Conservation (phyloP, 1,140 invertebrate species). For the Hycleus cichorii region DNA sequence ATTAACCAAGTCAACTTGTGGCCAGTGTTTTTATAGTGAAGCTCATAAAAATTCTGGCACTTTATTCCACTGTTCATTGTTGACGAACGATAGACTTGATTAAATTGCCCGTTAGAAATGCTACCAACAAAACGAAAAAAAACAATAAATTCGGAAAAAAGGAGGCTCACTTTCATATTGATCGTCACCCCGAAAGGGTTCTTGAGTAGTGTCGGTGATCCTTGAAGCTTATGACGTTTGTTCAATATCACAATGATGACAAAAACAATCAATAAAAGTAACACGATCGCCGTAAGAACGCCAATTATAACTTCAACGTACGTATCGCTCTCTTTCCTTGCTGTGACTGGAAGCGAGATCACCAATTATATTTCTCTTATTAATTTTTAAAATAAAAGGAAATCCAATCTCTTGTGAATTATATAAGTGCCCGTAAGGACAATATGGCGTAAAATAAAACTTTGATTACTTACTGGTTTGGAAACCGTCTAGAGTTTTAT, state of each 20-base stretch:
- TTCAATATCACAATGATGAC: constrained; percentile 60
- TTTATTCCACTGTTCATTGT: background rate
- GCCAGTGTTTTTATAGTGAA: no score
- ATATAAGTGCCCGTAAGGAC: background rate
- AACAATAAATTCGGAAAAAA: background rate
- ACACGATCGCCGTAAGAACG: constrained; percentile 61
- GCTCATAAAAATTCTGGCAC: background rate
- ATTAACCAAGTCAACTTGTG: no score
- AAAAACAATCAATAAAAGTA: constrained; percentile 58
- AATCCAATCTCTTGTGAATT: background rate
- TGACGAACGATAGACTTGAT: no score
- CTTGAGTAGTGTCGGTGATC: constrained; percentile 52
- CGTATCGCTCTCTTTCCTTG: constrained; percentile 52
- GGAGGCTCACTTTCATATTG: constrained; percentile 55
- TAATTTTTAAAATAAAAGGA: constrained; percentile 4
- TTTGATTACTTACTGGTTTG: constrained; percentile 50
- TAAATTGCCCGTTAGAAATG: no score
- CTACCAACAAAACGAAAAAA: no score
- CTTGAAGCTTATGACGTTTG: constrained; percentile 56
- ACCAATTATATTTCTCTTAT: no score
- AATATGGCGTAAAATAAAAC: background rate
- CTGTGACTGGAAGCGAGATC: constrained; percentile 46
- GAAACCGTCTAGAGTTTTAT: constrained; percentile 47
- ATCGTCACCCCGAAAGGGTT: constrained; percentile 60
- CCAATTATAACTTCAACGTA: constrained; percentile 67